Evolutionary conservation across 2,888 invertebrate species (phyloP).

Genomic region (Drosophila ezoana): DNA sequence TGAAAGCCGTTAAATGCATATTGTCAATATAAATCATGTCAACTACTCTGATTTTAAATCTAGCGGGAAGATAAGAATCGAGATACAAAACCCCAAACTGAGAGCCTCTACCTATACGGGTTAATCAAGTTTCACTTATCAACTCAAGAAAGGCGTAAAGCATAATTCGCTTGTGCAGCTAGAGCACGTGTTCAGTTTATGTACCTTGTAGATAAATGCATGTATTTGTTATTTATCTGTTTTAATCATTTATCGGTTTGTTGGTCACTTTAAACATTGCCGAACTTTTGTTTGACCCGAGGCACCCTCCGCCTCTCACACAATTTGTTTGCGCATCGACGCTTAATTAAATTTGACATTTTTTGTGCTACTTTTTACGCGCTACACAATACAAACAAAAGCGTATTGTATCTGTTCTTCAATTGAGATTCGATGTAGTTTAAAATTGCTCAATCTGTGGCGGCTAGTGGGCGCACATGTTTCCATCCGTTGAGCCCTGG

Average conservation of each 20-base stretch:
- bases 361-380: constrained; percentile 73
- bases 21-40: constrained; percentile 63
- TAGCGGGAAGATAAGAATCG: constrained; percentile 16
- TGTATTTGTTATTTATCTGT: constrained; percentile 35
- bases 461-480: constrained; percentile 42
- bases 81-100: constrained; percentile 13
- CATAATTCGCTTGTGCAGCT: constrained; percentile 43
- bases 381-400: constrained; percentile 44
- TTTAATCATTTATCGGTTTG: constrained; percentile 13
- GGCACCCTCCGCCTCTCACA: background rate
- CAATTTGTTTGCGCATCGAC: constrained; percentile 76
- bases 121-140: constrained; percentile 33
- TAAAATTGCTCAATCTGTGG: constrained; percentile 65
- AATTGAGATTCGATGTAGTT: constrained; percentile 22
- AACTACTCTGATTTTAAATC: constrained; percentile 32
- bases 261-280: constrained; percentile 17
- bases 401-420: constrained; percentile 37
- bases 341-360: constrained; percentile 77
- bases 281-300: constrained; percentile 38
- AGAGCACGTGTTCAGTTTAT: constrained; percentile 55
- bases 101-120: constrained; percentile 37
- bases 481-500: constrained; percentile 26
- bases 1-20: constrained; percentile 30
- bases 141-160: background rate
- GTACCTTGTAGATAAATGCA: constrained; percentile 45